Conservation (phyloP, 2,797 vertebrate species). For the Syncerus caffer region DNA sequence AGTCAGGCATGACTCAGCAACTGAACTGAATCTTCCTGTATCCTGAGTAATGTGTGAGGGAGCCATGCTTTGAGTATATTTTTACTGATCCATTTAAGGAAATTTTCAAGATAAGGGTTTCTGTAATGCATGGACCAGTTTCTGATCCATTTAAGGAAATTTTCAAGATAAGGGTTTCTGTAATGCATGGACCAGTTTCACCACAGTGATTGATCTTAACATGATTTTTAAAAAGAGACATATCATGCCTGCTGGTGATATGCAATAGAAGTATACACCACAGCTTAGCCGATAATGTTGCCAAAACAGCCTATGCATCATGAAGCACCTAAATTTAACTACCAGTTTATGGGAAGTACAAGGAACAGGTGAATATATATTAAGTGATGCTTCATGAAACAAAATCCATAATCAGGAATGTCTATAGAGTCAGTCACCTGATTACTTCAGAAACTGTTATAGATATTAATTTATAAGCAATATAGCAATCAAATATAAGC, state of each 20-base stretch:
- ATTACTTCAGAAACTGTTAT: neutral
- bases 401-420: neutral
- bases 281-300: neutral
- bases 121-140: neutral
- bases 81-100: neutral
- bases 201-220: neutral
- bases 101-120: neutral
- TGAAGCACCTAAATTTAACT: neutral
- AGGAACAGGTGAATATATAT: neutral
- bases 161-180: neutral
- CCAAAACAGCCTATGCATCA: neutral
- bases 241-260: neutral
- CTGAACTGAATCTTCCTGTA: neutral
- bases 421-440: neutral
- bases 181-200: neutral
- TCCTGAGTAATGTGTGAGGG: neutral
- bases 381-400: neutral
- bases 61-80: neutral
- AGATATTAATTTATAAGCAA: neutral
- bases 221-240: neutral
- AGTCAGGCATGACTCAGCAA: rapidly evolving
- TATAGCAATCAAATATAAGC: neutral
- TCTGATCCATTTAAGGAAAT: neutral
- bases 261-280: neutral
- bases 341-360: neutral